Percentiles rank a stretch among this genome's conserved stretches.
phyloP scores from a whole-genome alignment of 2,797 vertebrate genomes.

The Alosa sapidissima region DNA sequence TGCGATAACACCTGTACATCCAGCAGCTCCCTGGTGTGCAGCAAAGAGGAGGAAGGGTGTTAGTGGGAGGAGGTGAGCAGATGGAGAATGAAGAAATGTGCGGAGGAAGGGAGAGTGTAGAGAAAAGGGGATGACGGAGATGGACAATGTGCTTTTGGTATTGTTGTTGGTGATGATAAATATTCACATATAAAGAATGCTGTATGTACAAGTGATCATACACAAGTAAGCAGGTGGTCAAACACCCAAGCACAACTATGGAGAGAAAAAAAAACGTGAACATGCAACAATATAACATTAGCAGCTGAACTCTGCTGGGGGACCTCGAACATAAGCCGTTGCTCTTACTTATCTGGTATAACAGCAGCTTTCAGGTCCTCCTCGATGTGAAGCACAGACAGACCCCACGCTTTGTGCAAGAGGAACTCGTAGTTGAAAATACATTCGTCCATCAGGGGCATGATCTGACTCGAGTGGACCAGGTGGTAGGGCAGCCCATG shows the following conservation, averaged over 20 bases:
- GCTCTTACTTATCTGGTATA: slow-evolving; percentile 66
- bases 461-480: slow-evolving; percentile 65
- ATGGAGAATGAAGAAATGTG: not conserved
- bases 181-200: not conserved
- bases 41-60: not conserved
- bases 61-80: not conserved
- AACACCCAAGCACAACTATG: not conserved
- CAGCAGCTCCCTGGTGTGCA: slow-evolving; percentile 57
- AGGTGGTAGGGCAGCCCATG: slow-evolving; percentile 70
- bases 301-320: not conserved
- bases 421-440: slow-evolving; percentile 76
- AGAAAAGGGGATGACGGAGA: not conserved
- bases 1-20: slow-evolving; percentile 65
- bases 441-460: slow-evolving; percentile 66
- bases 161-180: not conserved
- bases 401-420: slow-evolving; percentile 71
- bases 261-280: not conserved
- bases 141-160: not conserved
- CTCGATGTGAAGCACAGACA: slow-evolving; percentile 67
- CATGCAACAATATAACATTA: not conserved
- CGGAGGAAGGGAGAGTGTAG: not conserved
- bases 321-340: not conserved
- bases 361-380: slow-evolving; percentile 71
- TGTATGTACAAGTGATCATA: not conserved
- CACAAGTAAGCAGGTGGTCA: not conserved